A percentile compares a stretch with the other conserved stretches of the same genome.
Conservation (phyloP, 1,140 invertebrate species). For the Lerema accius region DNA sequence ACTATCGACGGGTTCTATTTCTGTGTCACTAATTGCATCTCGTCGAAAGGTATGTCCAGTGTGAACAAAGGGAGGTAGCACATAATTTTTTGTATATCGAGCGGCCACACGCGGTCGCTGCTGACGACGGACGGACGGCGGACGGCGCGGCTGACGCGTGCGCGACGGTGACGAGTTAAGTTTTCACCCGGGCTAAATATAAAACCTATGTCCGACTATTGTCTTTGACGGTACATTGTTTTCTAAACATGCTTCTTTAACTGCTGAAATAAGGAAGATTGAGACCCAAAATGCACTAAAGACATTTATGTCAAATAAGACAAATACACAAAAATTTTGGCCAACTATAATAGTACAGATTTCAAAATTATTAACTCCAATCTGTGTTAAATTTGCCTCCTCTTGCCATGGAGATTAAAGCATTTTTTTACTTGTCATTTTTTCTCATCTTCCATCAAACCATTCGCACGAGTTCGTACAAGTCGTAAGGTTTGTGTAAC, state of each 20-base stretch:
- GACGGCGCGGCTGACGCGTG: slow-evolving; percentile 61
- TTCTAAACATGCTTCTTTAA: slow-evolving; percentile 2
- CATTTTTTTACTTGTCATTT: slow-evolving; percentile 20
- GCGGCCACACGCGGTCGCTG: slow-evolving; percentile 72
- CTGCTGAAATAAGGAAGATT: not conserved
- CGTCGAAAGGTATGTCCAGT: slow-evolving; percentile 81
- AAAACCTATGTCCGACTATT: slow-evolving; percentile 46
- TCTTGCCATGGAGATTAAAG: too few relatives aligned
- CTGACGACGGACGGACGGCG: slow-evolving; percentile 68
- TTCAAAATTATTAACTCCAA: too few relatives aligned
- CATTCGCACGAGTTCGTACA: slow-evolving; percentile 11
- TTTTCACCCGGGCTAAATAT: slow-evolving; percentile 80
- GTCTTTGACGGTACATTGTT: slow-evolving; percentile 27
- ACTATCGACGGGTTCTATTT: slow-evolving; percentile 76
- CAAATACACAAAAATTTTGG: too few relatives aligned
- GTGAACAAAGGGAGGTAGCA: slow-evolving; percentile 78
- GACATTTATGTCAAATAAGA: too few relatives aligned
- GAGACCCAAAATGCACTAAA: slow-evolving; percentile 4
- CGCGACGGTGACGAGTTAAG: slow-evolving; percentile 69
- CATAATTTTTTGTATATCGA: slow-evolving; percentile 76
- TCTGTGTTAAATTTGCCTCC: not conserved
- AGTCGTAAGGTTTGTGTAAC: slow-evolving; percentile 1
- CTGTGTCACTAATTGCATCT: slow-evolving; percentile 78
- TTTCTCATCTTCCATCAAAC: slow-evolving; percentile 1
- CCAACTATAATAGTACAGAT: too few relatives aligned